phyloP scores from a whole-genome alignment of 2,113 vertebrate genomes.

The Austrofundulus limnaeus region DNA sequence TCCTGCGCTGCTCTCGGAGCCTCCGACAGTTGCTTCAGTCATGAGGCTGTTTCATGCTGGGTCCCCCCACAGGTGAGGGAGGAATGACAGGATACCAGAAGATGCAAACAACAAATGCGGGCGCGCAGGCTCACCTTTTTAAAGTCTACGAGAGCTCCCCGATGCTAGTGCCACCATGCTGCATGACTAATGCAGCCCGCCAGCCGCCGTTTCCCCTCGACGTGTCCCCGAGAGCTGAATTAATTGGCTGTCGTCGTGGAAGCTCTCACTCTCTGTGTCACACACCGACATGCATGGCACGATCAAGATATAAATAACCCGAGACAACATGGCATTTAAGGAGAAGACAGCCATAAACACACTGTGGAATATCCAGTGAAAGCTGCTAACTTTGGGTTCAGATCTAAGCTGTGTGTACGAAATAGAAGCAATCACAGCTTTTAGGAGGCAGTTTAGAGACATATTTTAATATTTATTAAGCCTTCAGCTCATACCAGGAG shows the following conservation, averaged over 20 bases:
- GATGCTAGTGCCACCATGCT: constrained; percentile 64
- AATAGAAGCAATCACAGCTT: neutral
- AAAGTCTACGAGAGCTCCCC: constrained; percentile 68
- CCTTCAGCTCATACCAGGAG: neutral
- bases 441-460: neutral
- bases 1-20: constrained; percentile 50
- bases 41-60: constrained; percentile 64
- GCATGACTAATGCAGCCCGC: constrained; percentile 75
- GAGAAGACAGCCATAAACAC: constrained; percentile 61
- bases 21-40: constrained; percentile 59
- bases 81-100: constrained; percentile 59
- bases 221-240: constrained; percentile 71
- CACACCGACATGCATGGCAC: constrained; percentile 36
- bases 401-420: constrained; percentile 23
- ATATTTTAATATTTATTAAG: neutral
- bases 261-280: constrained; percentile 29
- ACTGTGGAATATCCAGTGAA: constrained; percentile 42
- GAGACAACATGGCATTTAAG: constrained; percentile 63
- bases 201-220: constrained; percentile 66
- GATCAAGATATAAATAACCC: constrained; percentile 70
- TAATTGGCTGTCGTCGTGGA: constrained; percentile 79
- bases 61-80: constrained; percentile 60
- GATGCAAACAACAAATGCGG: constrained; percentile 62
- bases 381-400: constrained; percentile 40
- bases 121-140: constrained; percentile 70